These are phyloP conservation scores for Venusia cambrica DNA, from an alignment of 2,888 invertebrate species.

Conservation along the genomic window DNA sequence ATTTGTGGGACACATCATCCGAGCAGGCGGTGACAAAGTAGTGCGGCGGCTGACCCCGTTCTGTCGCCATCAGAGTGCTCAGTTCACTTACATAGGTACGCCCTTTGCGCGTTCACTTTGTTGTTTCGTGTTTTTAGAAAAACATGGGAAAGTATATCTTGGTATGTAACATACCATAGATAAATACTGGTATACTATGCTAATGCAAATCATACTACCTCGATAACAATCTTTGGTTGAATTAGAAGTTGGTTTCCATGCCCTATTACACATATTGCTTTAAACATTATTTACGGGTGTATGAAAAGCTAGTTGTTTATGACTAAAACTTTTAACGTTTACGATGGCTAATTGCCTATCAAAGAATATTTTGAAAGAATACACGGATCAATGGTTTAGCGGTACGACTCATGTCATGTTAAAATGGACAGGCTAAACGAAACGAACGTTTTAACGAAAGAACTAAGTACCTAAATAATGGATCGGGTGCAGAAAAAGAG, in stretches of 20 bases:
- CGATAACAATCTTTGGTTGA: background rate
- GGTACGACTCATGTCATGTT: slow-evolving; percentile 46
- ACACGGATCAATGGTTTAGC: slow-evolving; percentile 11
- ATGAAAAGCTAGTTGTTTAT: slow-evolving; percentile 13
- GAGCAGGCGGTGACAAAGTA: slow-evolving; percentile 52
- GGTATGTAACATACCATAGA: slow-evolving; percentile 3
- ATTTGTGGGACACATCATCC: slow-evolving; percentile 65
- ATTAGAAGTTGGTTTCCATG: slow-evolving; percentile 16
- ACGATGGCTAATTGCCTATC: slow-evolving; percentile 8
- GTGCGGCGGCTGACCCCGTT: slow-evolving; percentile 61
- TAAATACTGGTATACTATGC: background rate
- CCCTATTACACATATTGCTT: slow-evolving; percentile 17
- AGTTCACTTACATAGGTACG: slow-evolving; percentile 33
- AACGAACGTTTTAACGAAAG: slow-evolving; percentile 47
- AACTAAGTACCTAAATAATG: too few relatives aligned
- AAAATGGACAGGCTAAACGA: slow-evolving; percentile 37
- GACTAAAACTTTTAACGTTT: slow-evolving; percentile 8
- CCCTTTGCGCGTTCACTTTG: slow-evolving; percentile 32
- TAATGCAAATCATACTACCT: too few relatives aligned
- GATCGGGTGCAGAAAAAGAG: too few relatives aligned
- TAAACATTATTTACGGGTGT: too few relatives aligned
- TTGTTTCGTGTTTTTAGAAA: slow-evolving; percentile 12
- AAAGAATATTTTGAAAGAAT: slow-evolving; percentile 18
- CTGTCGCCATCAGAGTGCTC: slow-evolving; percentile 39
- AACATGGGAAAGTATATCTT: slow-evolving; percentile 5